phyloP scores from a whole-genome alignment of 2,797 vertebrate genomes.

The Sebastiscus tertius region DNA sequence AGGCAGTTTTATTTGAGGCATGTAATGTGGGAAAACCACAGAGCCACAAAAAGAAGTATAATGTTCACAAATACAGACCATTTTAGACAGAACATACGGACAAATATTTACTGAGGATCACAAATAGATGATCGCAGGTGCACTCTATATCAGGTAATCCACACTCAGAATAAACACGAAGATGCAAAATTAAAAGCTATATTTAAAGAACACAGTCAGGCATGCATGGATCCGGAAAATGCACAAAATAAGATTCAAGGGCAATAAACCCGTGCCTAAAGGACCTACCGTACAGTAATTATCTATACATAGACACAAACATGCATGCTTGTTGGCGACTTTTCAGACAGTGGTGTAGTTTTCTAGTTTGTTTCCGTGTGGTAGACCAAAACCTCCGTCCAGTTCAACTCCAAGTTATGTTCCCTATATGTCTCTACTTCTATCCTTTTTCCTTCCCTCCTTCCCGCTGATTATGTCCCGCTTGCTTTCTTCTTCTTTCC shows the following conservation, averaged over 20 bases:
- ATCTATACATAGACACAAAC: conserved; percentile 55
- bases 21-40: not conserved
- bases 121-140: conserved; percentile 52
- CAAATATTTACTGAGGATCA: conserved; percentile 39
- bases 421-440: conserved; percentile 16
- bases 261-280: not conserved
- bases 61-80: conserved; percentile 11
- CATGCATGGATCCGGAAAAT: conserved; percentile 1
- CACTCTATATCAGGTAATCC: conserved; percentile 6
- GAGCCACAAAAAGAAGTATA: not conserved
- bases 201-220: not conserved
- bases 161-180: not conserved
- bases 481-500: conserved; percentile 8
- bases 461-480: not conserved
- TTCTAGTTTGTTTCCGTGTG: conserved; percentile 39
- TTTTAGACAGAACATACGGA: conserved; percentile 23
- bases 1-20: not conserved
- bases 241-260: conserved; percentile 1
- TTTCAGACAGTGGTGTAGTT: not conserved
- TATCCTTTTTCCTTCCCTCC: not conserved
- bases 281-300: conserved; percentile 36
- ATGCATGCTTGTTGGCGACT: not conserved
- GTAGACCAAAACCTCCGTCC: conserved; percentile 49
- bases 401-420: not conserved
- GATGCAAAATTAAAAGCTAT: not conserved